These are phyloP conservation scores for Ectropis grisescens DNA, from an alignment of 1,140 invertebrate species.

Conservation along the genomic window DNA sequence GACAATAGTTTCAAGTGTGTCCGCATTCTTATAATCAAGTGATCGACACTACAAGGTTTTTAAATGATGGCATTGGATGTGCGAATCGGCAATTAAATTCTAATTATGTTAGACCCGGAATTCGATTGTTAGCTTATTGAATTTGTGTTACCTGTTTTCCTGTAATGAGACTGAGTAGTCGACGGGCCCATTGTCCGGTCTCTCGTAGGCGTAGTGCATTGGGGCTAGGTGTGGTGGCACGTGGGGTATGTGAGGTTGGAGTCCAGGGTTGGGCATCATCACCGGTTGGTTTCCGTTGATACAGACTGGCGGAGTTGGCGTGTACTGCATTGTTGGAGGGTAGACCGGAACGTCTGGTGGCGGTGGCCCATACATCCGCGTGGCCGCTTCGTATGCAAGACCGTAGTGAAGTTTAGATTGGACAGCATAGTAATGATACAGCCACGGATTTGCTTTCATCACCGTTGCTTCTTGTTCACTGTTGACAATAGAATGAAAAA, in stretches of 20 bases:
- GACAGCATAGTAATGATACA: conserved; percentile 94
- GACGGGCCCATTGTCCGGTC: conserved; percentile 59
- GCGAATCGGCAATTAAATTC: too few relatives aligned
- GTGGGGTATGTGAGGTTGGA: conserved; percentile 51
- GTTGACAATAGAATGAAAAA: conserved; percentile 33
- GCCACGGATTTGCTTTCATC: conserved; percentile 92
- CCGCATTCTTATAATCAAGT: too few relatives aligned
- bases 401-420: conserved; percentile 95
- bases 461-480: conserved; percentile 92
- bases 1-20: not conserved
- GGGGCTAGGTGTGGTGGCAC: conserved; percentile 49
- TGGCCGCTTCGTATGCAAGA: conserved; percentile 77
- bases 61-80: not conserved
- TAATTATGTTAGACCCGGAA: too few relatives aligned
- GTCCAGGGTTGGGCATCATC: conserved; percentile 43
- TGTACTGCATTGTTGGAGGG: conserved; percentile 50
- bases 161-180: conserved; percentile 65
- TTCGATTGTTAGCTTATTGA: too few relatives aligned
- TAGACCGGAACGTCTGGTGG: conserved; percentile 58
- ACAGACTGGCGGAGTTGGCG: conserved; percentile 41
- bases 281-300: conserved; percentile 50
- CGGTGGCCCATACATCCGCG: conserved; percentile 59
- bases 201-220: conserved; percentile 63
- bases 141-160: conserved; percentile 66
- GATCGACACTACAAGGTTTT: not conserved